Percentiles rank a stretch among this genome's conserved stretches.
Conservation (phyloP, 2,888 invertebrate species). For the Plusia festucae region DNA sequence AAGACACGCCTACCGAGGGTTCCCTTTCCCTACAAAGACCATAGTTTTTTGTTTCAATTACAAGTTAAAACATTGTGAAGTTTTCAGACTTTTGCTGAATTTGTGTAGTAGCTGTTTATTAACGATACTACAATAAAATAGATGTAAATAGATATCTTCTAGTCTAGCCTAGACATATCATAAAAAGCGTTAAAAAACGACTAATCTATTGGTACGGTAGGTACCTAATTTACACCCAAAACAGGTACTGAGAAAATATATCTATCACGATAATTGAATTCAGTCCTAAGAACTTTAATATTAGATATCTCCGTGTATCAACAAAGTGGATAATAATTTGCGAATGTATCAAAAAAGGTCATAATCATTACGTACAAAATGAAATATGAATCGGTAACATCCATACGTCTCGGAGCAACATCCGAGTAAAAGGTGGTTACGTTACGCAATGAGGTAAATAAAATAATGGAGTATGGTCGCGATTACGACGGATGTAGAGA, state of each 20-base stretch:
- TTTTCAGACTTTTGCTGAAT: no score
- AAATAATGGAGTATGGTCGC: conserved; percentile 46
- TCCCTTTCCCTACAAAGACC: no score
- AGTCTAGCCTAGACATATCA: no score
- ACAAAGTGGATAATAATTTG: neutral
- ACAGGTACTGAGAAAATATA: neutral
- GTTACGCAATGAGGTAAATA: conserved; percentile 54
- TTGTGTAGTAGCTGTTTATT: no score
- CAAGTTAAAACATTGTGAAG: no score
- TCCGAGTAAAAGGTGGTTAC: conserved; percentile 67
- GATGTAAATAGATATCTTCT: no score
- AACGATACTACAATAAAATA: no score
- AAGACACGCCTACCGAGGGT: no score
- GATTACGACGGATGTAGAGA: conserved; percentile 37
- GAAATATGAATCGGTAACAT: conserved; percentile 51
- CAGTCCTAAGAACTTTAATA: neutral
- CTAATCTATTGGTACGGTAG: no score
- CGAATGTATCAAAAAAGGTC: conserved; percentile 44
- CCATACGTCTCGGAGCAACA: conserved; percentile 42
- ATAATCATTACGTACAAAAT: conserved; percentile 36
- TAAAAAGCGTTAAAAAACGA: no score
- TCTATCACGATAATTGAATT: neutral
- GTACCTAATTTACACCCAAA: no score
- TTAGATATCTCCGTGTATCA: neutral
- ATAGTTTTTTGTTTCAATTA: no score